Evolutionary conservation across 2,797 vertebrate species (phyloP).

Genomic region (Leptodactylus fallax): DNA sequence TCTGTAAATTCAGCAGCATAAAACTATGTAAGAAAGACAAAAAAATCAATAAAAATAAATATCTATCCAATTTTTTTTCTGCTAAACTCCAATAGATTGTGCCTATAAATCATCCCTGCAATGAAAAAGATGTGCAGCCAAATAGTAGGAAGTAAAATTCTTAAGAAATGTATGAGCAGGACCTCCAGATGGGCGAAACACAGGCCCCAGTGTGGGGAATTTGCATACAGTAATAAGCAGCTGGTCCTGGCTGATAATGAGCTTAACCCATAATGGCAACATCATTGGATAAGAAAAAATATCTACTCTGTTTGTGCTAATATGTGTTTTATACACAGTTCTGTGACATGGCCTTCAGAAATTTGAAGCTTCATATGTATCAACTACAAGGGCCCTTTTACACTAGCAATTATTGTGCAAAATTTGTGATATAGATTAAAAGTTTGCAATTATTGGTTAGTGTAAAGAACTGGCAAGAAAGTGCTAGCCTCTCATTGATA

Average conservation of each 20-base stretch:
- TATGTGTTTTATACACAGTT: neutral
- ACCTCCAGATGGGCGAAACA: neutral
- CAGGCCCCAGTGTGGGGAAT: neutral
- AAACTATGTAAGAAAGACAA: neutral
- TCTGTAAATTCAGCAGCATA: slow-evolving; percentile 28
- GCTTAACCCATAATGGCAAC: slow-evolving; percentile 9
- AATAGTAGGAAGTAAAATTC: slow-evolving; percentile 18
- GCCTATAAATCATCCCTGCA: slow-evolving; percentile 53
- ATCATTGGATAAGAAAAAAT: neutral
- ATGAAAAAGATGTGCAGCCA: slow-evolving; percentile 25
- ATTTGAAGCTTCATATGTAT: neutral
- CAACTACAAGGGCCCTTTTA: neutral
- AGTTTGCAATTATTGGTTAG: neutral
- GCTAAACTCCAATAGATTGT: slow-evolving; percentile 18
- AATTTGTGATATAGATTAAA: neutral
- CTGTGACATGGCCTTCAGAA: slow-evolving; percentile 1
- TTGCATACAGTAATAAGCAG: slow-evolving; percentile 28
- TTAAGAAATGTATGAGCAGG: slow-evolving; percentile 20
- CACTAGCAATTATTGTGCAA: neutral
- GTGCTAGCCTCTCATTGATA: no score
- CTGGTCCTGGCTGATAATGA: slow-evolving; percentile 7
- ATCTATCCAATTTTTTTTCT: slow-evolving; percentile 45
- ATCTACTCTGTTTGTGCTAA: slow-evolving; percentile 40
- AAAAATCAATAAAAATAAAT: slow-evolving; percentile 41
- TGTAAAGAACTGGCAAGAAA: no score